Conservation (phyloP, 1,140 invertebrate species). For the Cherax destructor region DNA sequence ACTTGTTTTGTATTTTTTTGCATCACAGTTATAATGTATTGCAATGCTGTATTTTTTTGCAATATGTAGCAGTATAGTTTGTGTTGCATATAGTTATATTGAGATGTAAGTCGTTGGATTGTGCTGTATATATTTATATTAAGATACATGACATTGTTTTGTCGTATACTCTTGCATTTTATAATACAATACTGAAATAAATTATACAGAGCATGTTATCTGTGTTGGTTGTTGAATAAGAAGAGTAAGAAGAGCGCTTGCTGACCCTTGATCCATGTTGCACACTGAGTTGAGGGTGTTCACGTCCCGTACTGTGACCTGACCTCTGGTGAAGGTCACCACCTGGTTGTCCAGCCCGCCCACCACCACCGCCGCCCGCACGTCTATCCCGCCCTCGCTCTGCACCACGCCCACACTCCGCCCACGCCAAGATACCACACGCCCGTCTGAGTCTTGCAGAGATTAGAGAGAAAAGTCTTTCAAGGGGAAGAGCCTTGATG, state of each 20-base stretch:
- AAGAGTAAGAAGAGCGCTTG: background rate
- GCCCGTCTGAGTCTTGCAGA: conserved; percentile 37
- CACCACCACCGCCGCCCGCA: conserved; percentile 29
- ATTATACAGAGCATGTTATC: too few species aligned
- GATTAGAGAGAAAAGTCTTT: background rate
- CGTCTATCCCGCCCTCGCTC: conserved; percentile 20
- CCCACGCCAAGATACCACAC: conserved; percentile 38
- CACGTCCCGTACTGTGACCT: conserved; percentile 42
- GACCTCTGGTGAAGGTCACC: conserved; percentile 32
- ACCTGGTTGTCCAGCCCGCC: conserved; percentile 38
- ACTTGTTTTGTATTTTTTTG: too few species aligned
- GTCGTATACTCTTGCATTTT: too few species aligned
- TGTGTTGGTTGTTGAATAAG: background rate
- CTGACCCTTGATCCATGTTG: conserved; percentile 27
- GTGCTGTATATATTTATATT: too few species aligned
- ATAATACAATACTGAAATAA: too few species aligned
- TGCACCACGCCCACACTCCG: conserved; percentile 30
- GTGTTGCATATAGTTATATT: too few species aligned
- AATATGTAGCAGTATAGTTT: too few species aligned
- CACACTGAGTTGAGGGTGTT: background rate
- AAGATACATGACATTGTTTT: background rate
- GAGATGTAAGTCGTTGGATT: too few species aligned
- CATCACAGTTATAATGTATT: too few species aligned
- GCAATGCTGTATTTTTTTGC: too few species aligned
- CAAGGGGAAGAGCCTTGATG: background rate